Evolutionary conservation across 1,140 invertebrate genomes (phyloP).

Genomic region (Drosophila orosa): DNA sequence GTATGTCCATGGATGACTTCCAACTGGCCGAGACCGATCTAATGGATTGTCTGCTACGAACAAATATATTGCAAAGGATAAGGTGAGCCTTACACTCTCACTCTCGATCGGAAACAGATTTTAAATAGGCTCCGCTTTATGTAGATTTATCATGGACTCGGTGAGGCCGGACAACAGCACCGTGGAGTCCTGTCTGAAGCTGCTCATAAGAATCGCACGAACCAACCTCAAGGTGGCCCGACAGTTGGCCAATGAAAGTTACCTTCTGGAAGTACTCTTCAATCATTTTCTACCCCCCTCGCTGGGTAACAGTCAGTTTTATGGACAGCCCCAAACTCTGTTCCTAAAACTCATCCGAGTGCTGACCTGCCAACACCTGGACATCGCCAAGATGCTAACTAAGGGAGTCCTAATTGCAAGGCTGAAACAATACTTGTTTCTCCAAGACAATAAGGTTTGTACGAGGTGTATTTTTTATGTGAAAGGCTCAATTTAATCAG

Average conservation of each 20-base stretch:
- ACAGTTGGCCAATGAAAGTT: conserved; percentile 86
- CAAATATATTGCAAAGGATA: conserved; percentile 90
- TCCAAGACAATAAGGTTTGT: conserved; percentile 63
- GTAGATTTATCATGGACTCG: conserved; percentile 89
- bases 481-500: not conserved
- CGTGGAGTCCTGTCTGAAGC: conserved; percentile 88
- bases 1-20: conserved; percentile 91
- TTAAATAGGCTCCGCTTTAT: not conserved
- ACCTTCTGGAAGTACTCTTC: conserved; percentile 86
- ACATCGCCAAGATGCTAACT: conserved; percentile 58
- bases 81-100: conserved; percentile 83
- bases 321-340: conserved; percentile 69
- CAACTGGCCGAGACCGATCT: conserved; percentile 92
- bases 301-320: conserved; percentile 43
- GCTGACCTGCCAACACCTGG: conserved; percentile 68
- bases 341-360: conserved; percentile 73
- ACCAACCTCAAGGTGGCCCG: conserved; percentile 87
- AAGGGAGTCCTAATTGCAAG: conserved; percentile 46
- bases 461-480: not conserved
- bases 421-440: conserved; percentile 68
- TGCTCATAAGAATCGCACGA: conserved; percentile 88
- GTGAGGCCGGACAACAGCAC: conserved; percentile 88
- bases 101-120: no score
- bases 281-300: conserved; percentile 86
- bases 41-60: conserved; percentile 89